Evolutionary conservation across 2,113 vertebrate genomes (phyloP).

Genomic region (Elephas maximus): DNA sequence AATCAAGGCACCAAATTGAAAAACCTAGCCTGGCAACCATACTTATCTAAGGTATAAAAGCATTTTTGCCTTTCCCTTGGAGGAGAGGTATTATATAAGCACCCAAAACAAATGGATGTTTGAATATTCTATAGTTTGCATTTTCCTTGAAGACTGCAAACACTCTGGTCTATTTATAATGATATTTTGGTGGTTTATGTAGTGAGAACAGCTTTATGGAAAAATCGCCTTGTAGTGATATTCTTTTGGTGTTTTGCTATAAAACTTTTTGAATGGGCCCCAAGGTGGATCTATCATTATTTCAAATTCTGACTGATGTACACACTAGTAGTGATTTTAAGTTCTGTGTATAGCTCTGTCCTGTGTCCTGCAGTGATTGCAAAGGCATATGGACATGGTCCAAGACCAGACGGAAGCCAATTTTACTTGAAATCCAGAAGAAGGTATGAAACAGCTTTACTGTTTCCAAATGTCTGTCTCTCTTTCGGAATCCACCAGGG

Average conservation of each 20-base stretch:
- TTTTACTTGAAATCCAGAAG: not conserved
- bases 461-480: not conserved
- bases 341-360: not conserved
- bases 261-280: not conserved
- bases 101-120: not conserved
- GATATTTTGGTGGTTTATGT: not conserved
- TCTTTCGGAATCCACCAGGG: not conserved
- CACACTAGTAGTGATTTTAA: not conserved
- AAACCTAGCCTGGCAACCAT: not conserved
- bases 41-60: not conserved
- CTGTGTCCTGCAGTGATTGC: not conserved
- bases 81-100: not conserved
- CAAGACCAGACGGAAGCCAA: not conserved
- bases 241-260: not conserved
- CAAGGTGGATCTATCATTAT: not conserved
- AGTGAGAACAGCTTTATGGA: not conserved
- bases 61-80: slow-evolving; percentile 3
- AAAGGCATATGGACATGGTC: not conserved
- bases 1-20: slow-evolving; percentile 53
- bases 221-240: not conserved
- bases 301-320: not conserved
- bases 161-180: not conserved
- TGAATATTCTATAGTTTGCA: not conserved
- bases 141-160: not conserved
- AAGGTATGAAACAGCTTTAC: not conserved